These are phyloP conservation scores for Odocoileus virginianus DNA, from an alignment of 2,113 vertebrate genomes.

Conservation along the genomic window DNA sequence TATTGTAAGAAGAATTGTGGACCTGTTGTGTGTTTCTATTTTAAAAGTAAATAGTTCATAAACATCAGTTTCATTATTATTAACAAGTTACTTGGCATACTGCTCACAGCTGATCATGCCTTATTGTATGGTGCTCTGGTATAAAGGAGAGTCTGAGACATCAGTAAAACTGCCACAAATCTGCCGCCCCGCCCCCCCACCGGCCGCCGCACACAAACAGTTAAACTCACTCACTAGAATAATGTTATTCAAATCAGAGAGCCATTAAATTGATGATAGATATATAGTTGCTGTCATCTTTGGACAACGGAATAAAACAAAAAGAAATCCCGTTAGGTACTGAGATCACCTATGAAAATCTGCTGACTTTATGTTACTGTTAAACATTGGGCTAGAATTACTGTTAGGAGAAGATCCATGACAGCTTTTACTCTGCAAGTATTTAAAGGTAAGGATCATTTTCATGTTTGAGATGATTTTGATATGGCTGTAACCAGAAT, in stretches of 20 bases:
- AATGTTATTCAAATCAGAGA: neutral
- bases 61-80: neutral
- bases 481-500: slow-evolving; percentile 4
- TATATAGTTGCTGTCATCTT: neutral
- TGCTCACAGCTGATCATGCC: neutral
- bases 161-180: neutral
- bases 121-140: neutral
- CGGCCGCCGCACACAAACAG: neutral
- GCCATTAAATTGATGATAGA: neutral
- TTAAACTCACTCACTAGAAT: neutral
- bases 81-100: neutral
- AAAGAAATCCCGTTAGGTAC: neutral
- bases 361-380: neutral
- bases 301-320: neutral
- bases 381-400: neutral
- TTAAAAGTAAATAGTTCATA: neutral
- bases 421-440: neutral
- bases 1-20: neutral
- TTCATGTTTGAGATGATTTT: neutral
- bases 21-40: neutral
- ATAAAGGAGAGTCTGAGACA: neutral
- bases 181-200: accelerated
- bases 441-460: slow-evolving; percentile 43
- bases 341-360: slow-evolving; percentile 33
- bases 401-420: neutral